phyloP scores from a whole-genome alignment of 2,113 vertebrate genomes.

The Cottus gobio region DNA sequence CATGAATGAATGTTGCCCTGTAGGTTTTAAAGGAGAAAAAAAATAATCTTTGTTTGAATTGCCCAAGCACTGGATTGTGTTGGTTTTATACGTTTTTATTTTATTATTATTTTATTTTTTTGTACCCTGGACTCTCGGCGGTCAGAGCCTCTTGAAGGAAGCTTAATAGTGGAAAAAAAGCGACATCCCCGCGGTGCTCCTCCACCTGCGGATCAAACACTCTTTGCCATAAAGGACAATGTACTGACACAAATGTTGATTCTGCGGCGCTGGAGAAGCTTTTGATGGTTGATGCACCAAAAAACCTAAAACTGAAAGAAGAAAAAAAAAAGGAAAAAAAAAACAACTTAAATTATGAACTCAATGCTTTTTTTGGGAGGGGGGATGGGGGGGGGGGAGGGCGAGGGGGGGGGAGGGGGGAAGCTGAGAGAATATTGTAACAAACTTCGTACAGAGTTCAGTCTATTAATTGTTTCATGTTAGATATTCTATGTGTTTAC shows the following conservation, averaged over 20 bases:
- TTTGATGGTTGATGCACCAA: slow-evolving; percentile 93
- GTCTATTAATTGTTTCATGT: slow-evolving; percentile 99
- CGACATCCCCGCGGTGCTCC: slow-evolving; percentile 91
- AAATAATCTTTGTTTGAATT: slow-evolving; percentile 92
- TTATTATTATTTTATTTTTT: slow-evolving; percentile 84
- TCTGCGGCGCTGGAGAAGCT: slow-evolving; percentile 83
- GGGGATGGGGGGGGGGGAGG: slow-evolving; percentile 45
- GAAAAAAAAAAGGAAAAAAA: slow-evolving; percentile 46
- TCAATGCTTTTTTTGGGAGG: slow-evolving; percentile 78
- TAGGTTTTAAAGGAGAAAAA: slow-evolving; percentile 85
- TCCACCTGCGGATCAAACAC: slow-evolving; percentile 84
- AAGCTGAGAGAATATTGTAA: slow-evolving; percentile 99
- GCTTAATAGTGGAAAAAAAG: slow-evolving; percentile 89
- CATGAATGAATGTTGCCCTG: slow-evolving; percentile 94
- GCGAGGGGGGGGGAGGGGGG: slow-evolving; percentile 54
- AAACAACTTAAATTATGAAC: slow-evolving; percentile 82
- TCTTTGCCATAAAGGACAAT: slow-evolving; percentile 82
- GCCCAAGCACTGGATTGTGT: slow-evolving; percentile 93
- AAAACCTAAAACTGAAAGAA: slow-evolving; percentile 84
- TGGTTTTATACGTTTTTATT: slow-evolving; percentile 87
- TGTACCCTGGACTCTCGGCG: slow-evolving; percentile 92
- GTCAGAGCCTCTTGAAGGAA: slow-evolving; percentile 92
- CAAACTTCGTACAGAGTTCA: slow-evolving; percentile 99
- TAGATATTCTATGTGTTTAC: slow-evolving; percentile 99
- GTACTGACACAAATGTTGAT: slow-evolving; percentile 81